Conservation (phyloP, 1,140 invertebrate genomes). For the Melanaphis sacchari region DNA sequence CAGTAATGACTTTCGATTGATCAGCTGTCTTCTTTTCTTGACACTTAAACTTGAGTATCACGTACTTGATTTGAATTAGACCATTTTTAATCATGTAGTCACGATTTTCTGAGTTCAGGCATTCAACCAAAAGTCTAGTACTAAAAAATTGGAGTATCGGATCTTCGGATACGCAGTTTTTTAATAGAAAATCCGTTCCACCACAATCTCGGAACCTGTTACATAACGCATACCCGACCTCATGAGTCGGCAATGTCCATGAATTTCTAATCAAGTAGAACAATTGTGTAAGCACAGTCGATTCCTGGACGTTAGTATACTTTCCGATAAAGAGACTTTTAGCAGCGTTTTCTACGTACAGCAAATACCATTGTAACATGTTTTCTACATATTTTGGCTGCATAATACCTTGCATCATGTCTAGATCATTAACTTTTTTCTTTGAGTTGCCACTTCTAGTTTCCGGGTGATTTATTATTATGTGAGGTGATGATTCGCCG, state of each 20-base stretch:
- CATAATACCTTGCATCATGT: constrained; percentile 74
- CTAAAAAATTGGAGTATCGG: constrained; percentile 81
- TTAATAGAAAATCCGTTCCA: constrained; percentile 86
- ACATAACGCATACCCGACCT: constrained; percentile 82
- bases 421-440: constrained; percentile 79
- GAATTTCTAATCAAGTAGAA: constrained; percentile 84
- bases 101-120: constrained; percentile 92
- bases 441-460: constrained; percentile 63
- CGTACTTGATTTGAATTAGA: constrained; percentile 86
- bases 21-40: constrained; percentile 75
- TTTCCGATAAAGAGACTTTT: constrained; percentile 62
- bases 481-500: not conserved
- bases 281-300: constrained; percentile 73
- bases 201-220: constrained; percentile 87
- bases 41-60: constrained; percentile 85
- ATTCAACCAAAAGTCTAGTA: constrained; percentile 90
- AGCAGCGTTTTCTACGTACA: constrained; percentile 74
- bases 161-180: constrained; percentile 78
- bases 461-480: not conserved
- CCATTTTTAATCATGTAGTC: constrained; percentile 91
- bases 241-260: constrained; percentile 91
- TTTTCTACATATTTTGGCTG: constrained; percentile 78
- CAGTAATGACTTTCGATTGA: constrained; percentile 91
- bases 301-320: constrained; percentile 66
- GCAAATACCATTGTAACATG: constrained; percentile 81